These are phyloP conservation scores for Tapera naevia DNA, from an alignment of 2,797 vertebrate genomes.

Conservation along the genomic window DNA sequence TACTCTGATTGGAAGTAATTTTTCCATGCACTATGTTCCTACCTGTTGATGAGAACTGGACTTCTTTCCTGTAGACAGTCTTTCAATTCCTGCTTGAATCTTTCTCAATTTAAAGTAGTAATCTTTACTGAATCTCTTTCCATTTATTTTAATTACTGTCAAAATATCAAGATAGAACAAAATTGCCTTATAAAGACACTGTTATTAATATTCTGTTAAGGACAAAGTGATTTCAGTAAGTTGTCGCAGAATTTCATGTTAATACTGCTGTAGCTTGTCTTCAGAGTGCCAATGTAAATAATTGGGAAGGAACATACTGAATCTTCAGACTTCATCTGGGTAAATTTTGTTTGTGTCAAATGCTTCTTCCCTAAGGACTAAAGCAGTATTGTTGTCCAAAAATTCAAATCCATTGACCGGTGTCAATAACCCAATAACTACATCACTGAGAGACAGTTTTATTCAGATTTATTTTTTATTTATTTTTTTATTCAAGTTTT, in stretches of 20 bases:
- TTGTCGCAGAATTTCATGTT: neutral
- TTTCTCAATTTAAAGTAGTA: neutral
- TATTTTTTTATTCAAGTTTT: no score
- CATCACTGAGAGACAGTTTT: no score
- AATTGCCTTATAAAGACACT: neutral
- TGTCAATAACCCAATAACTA: no score
- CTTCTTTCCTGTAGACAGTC: neutral
- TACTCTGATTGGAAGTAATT: neutral
- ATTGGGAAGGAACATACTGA: neutral
- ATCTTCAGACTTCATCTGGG: neutral
- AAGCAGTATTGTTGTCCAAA: neutral
- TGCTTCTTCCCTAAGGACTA: neutral
- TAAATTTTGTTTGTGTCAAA: neutral
- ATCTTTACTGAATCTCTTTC: neutral
- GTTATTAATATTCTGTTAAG: neutral
- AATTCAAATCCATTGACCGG: no score
- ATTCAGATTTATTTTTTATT: no score
- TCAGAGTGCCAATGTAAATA: neutral
- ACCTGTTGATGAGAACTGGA: neutral
- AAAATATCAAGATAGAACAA: neutral
- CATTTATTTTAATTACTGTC: neutral
- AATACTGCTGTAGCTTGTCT: neutral
- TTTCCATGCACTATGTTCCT: neutral
- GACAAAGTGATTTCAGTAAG: neutral
- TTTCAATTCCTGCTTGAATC: neutral